Evolutionary conservation across 2,113 vertebrate species (phyloP).

Genomic region (Siniperca knerii): DNA sequence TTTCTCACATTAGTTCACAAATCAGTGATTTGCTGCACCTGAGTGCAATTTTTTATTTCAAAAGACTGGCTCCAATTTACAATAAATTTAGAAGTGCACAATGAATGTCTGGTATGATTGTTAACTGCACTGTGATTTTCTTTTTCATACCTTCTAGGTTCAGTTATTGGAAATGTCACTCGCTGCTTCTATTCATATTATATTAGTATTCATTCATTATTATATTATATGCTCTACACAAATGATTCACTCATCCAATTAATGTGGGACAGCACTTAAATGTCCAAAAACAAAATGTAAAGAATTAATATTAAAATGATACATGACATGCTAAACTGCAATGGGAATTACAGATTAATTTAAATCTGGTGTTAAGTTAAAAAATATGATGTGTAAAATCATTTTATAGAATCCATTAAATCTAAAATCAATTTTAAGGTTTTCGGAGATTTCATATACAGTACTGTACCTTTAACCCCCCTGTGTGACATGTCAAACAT

Average conservation of each 20-base stretch:
- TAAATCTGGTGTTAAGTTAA: not conserved
- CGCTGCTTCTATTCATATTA: not conserved
- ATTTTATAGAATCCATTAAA: not conserved
- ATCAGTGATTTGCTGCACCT: not conserved
- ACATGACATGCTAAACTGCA: not conserved
- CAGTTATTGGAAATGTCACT: not conserved
- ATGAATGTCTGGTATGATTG: not conserved
- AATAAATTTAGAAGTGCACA: no score
- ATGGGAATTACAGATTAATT: not conserved
- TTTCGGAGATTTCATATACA: not conserved
- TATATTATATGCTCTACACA: not conserved
- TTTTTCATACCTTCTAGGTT: no score
- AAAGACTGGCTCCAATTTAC: not conserved
- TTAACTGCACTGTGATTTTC: not conserved
- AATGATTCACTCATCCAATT: not conserved
- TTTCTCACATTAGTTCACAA: no score
- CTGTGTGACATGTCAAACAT: not conserved
- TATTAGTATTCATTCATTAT: no score
- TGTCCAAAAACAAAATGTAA: not conserved
- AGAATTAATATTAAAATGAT: not conserved
- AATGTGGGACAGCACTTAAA: not conserved
- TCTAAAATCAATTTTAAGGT: not conserved
- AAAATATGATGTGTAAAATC: not conserved
- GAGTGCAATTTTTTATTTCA: not conserved
- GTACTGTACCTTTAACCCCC: not conserved